Evolutionary conservation across 2,113 vertebrate genomes (phyloP).

Genomic region (Patagioenas fasciata): DNA sequence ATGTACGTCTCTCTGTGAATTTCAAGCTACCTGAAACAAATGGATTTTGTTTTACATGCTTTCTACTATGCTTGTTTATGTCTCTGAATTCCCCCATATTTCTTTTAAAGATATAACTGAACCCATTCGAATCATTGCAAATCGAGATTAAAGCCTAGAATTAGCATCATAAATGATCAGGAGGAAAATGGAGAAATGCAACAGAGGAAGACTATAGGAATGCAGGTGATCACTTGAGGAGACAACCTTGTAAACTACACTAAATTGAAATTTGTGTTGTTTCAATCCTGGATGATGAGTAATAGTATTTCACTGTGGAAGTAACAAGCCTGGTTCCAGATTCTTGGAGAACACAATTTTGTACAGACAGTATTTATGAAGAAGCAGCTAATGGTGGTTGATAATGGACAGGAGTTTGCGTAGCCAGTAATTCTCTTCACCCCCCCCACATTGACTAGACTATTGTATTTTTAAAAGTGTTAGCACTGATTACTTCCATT

Average conservation of each 20-base stretch:
- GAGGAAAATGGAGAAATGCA: neutral
- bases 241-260: neutral
- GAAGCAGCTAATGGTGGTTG: neutral
- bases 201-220: neutral
- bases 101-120: neutral
- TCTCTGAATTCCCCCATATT: neutral
- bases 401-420: neutral
- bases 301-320: neutral
- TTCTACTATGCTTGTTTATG: neutral
- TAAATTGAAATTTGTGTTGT: neutral
- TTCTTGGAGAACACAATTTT: neutral
- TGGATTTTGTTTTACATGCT: neutral
- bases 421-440: neutral
- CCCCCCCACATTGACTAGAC: neutral
- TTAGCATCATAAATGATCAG: neutral
- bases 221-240: neutral
- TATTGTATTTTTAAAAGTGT: neutral
- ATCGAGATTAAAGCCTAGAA: neutral
- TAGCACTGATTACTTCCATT: neutral
- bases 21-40: neutral
- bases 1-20: neutral
- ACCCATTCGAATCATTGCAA: neutral
- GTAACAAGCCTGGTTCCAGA: neutral
- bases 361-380: neutral
- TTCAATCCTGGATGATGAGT: neutral